Base-by-base conservation (phyloP, 2,888 invertebrate species). In the Alitta virens region DNA sequence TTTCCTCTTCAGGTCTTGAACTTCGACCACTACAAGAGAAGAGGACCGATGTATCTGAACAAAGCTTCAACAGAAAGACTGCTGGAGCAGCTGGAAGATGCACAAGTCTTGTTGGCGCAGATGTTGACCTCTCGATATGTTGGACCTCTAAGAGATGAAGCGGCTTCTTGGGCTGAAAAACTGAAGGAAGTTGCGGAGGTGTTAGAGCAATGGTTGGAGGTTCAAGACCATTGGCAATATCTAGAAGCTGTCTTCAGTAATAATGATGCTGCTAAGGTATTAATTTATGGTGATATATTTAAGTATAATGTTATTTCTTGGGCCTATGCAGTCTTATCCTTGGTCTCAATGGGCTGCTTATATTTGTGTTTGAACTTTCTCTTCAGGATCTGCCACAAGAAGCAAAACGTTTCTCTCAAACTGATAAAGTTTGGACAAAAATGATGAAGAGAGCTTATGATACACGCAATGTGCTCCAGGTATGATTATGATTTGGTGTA, bases 361-460 rank as follows among this genome's bases (percentile, higher is more conserved):
- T n/a, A n/a, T n/a, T n/a, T n/a, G n/a, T n/a, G n/a, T n/a, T n/a
- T n/a, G 9, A n/a, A 24, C 7, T 62, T n/a, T n/a, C n/a, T n/a
- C n/a, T 68, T 1, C 53, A 80, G 78, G 81, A 82, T 62, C 69
- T 82, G n/a, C 79, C 80, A 21, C 78, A 80, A 64, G 81, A 82
- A 69, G 78, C 78, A 33, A 81, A 82, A 67, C 71, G 78, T 64
- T 82, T 81, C 73, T 71, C 74, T 16, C 64, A 78, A 57, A 78
- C 78, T 40, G 81, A 82, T 68, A 80, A 80, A 60, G 78, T 77
- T 21, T 82, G 81, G 80, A 78, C 78, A 2, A 80, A 79, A 64
- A 78, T 79, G 75, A 82, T 82, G 80, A 80, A 78, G 66, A 74
- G 78, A 70, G 80, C 80, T 2, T 80, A 75, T 70, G 82, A 82